Conservation (phyloP, 2,888 invertebrate genomes). For the Isotomurus palustris region DNA sequence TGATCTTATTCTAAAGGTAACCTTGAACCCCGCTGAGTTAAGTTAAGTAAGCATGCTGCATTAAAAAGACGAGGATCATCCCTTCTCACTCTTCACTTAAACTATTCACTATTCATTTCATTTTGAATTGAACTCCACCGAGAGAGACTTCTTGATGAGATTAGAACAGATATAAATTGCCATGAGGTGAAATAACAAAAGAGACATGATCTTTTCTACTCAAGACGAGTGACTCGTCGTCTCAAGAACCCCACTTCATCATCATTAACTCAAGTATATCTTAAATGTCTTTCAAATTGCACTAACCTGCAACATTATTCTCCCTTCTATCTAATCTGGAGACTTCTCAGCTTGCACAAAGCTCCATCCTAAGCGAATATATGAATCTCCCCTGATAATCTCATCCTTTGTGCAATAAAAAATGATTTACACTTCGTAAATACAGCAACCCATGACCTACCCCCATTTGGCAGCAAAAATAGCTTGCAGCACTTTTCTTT, state of each 20-base stretch:
- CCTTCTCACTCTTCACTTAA: constrained; percentile 5
- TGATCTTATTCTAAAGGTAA: constrained; percentile 42
- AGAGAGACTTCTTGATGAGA: not conserved
- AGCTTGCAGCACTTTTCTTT: too few relatives aligned
- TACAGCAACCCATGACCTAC: too few relatives aligned
- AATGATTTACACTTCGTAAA: too few relatives aligned
- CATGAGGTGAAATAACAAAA: not conserved
- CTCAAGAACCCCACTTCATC: not conserved
- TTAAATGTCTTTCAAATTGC: not conserved
- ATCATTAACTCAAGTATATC: not conserved
- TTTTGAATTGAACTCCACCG: constrained; percentile 7
- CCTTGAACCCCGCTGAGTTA: constrained; percentile 36
- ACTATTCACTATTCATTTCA: constrained; percentile 6
- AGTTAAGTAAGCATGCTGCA: constrained; percentile 6
- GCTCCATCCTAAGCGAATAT: too few relatives aligned
- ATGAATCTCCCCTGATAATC: too few relatives aligned
- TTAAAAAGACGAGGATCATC: constrained; percentile 2
- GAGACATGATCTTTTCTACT: not conserved
- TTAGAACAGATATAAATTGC: constrained; percentile 11
- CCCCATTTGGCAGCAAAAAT: too few relatives aligned
- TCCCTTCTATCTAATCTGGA: too few relatives aligned
- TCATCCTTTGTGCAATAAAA: too few relatives aligned
- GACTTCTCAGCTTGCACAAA: too few relatives aligned
- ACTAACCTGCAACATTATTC: constrained; percentile 3
- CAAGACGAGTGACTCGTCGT: not conserved